A percentile compares a stretch with the other conserved stretches of the same genome.
Evolutionary conservation across 2,797 vertebrate species (phyloP).

Genomic region (Podarcis lilfordi): DNA sequence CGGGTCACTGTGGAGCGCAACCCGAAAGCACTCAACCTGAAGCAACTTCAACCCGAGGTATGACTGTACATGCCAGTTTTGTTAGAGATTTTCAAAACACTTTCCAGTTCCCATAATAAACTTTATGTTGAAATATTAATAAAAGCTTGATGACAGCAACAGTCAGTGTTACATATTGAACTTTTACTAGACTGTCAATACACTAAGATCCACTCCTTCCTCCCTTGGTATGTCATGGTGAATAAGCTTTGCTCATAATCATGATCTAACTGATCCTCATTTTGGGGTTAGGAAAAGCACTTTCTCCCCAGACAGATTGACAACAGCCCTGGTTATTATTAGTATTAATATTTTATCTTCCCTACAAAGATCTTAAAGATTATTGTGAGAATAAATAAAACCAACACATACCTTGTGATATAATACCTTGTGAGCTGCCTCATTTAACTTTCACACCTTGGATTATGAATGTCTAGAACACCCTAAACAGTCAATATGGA

Average conservation of each 20-base stretch:
- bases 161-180: too few relatives aligned
- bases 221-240: background rate
- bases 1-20: too few relatives aligned
- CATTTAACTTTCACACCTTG: slow-evolving; percentile 26
- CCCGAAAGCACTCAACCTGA: too few relatives aligned
- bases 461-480: slow-evolving; percentile 1
- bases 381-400: background rate
- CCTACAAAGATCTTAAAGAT: background rate
- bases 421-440: background rate
- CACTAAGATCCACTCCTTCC: background rate
- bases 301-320: background rate
- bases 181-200: background rate
- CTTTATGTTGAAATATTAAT: background rate
- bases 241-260: background rate
- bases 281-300: background rate
- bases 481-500: background rate
- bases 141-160: background rate
- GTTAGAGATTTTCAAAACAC: background rate
- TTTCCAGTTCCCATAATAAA: background rate
- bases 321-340: background rate
- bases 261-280: background rate
- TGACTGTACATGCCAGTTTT: too few relatives aligned
- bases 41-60: too few relatives aligned
- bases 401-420: background rate
- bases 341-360: background rate